A percentile compares a stretch with the other conserved stretches of the same genome.
phyloP scores from a whole-genome alignment of 2,888 invertebrate species.

The Acrobasis consociella region DNA sequence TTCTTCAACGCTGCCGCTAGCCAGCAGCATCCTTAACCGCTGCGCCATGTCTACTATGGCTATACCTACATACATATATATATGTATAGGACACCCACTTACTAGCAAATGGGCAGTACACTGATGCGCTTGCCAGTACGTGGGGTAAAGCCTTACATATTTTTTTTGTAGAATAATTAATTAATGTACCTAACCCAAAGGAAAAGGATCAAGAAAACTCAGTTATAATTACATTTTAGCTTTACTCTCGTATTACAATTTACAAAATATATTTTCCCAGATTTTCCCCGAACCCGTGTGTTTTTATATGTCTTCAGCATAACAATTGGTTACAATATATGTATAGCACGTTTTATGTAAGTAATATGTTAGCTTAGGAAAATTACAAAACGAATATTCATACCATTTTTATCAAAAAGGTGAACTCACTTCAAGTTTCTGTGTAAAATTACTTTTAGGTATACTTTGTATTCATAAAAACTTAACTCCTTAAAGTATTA shows the following conservation, averaged over 20 bases:
- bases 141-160: too few relatives aligned
- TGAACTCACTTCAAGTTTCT: neutral
- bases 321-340: neutral
- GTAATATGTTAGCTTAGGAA: neutral
- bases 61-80: too few relatives aligned
- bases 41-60: too few relatives aligned
- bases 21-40: too few relatives aligned
- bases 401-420: neutral
- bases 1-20: too few relatives aligned
- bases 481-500: too few relatives aligned
- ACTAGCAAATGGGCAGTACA: too few relatives aligned
- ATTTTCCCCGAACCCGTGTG: neutral
- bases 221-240: slow-evolving; percentile 6
- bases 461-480: too few relatives aligned
- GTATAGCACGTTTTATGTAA: neutral
- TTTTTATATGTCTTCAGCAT: neutral
- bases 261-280: slow-evolving; percentile 17
- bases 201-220: slow-evolving; percentile 9
- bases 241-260: slow-evolving; percentile 29
- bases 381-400: neutral
- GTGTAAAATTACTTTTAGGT: neutral
- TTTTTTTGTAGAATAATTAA: too few relatives aligned
- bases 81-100: too few relatives aligned
- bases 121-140: too few relatives aligned
- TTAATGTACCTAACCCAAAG: too few relatives aligned